These are phyloP conservation scores for Eurytemora carolleeae DNA, from an alignment of 1,140 invertebrate species.

Conservation along the genomic window DNA sequence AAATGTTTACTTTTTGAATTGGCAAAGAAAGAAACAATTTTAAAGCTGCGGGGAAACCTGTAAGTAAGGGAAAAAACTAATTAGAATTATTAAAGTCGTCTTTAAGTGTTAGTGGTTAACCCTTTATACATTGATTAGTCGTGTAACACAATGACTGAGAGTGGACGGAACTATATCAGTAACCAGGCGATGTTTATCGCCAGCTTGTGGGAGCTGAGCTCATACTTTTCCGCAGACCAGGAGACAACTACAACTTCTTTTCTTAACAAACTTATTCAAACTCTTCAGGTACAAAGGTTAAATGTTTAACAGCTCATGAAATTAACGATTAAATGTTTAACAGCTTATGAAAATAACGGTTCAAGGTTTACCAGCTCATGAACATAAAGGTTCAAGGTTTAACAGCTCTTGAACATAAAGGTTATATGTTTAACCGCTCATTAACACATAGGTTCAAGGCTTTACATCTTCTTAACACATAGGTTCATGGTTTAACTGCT, in stretches of 20 bases:
- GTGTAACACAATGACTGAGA: slow-evolving; percentile 60
- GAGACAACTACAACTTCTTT: slow-evolving; percentile 43
- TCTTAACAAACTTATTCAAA: slow-evolving; percentile 49
- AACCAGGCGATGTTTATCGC: slow-evolving; percentile 64
- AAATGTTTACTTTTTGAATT: neutral
- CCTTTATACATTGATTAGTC: slow-evolving; percentile 45
- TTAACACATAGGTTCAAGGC: neutral
- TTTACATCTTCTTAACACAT: neutral
- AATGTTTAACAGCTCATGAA: no score
- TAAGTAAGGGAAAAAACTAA: no score
- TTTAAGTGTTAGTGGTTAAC: slow-evolving; percentile 18
- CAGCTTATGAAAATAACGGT: no score
- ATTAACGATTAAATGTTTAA: no score
- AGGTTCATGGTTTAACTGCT: no score
- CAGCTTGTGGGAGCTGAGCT: slow-evolving; percentile 57
- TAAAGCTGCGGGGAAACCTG: no score
- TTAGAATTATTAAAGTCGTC: no score
- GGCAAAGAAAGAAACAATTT: neutral
- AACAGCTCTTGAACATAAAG: no score
- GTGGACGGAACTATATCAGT: slow-evolving; percentile 62
- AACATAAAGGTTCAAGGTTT: no score
- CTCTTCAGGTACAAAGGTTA: slow-evolving; percentile 22
- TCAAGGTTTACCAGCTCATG: no score
- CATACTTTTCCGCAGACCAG: slow-evolving; percentile 41
- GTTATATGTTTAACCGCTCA: neutral